These are phyloP conservation scores for Sebastes matsubarae DNA, from an alignment of 2,797 vertebrate species.

Conservation along the genomic window DNA sequence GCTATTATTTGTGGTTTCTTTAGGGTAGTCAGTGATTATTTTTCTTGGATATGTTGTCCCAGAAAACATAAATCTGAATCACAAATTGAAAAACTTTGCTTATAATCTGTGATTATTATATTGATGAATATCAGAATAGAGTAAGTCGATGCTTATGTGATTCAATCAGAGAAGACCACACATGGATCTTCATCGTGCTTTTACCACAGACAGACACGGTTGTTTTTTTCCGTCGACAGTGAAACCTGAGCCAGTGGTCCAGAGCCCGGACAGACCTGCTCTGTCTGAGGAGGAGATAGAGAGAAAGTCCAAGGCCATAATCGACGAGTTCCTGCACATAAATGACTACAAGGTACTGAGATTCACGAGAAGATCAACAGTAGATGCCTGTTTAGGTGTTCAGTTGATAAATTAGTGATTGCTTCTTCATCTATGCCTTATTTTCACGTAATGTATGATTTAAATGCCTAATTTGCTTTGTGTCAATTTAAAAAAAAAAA, in stretches of 20 bases:
- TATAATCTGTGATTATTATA: background rate
- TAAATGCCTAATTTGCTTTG: background rate
- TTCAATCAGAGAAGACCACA: background rate
- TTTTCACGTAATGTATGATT: background rate
- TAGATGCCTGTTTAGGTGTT: background rate
- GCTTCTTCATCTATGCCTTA: background rate
- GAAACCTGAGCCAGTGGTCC: constrained; percentile 84
- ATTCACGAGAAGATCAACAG: background rate
- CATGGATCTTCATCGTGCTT: background rate
- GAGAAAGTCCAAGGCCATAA: constrained; percentile 93
- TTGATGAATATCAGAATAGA: background rate
- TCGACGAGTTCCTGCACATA: constrained; percentile 98
- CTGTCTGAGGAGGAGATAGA: constrained; percentile 92
- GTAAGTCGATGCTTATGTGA: background rate
- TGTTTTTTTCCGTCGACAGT: constrained; percentile 63
- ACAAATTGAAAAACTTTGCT: background rate
- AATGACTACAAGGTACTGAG: constrained; percentile 94
- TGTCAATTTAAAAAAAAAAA: too few species aligned
- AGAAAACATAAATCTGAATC: background rate
- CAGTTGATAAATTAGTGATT: background rate
- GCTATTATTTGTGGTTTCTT: background rate
- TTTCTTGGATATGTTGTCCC: background rate
- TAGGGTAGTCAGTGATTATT: background rate
- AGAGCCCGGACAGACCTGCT: constrained; percentile 78
- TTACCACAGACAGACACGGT: background rate